phyloP scores from a whole-genome alignment of 2,113 vertebrate genomes.

The Noturus placidus region DNA sequence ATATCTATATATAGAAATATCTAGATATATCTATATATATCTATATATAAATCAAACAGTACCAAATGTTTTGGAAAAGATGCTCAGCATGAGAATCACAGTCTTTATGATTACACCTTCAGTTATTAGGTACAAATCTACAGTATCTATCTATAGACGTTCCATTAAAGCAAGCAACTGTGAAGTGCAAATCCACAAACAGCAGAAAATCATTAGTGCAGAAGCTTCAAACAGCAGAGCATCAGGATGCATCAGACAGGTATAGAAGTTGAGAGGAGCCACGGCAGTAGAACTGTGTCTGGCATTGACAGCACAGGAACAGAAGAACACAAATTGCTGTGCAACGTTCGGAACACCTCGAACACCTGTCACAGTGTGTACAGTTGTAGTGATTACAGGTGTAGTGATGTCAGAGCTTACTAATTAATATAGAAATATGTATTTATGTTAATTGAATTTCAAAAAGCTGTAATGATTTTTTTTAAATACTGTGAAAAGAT shows the following conservation, averaged over 20 bases:
- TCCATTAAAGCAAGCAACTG: background rate
- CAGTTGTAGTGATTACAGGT: no score
- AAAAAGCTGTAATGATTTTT: no score
- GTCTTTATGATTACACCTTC: background rate
- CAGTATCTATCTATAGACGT: background rate
- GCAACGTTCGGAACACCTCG: no score
- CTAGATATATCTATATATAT: no score
- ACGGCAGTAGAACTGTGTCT: no score
- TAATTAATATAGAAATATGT: no score
- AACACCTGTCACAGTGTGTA: no score
- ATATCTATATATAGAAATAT: no score
- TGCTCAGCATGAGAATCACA: background rate
- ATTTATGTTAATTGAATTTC: no score
- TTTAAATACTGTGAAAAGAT: no score
- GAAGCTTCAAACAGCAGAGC: background rate
- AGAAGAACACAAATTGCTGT: background rate
- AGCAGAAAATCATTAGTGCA: background rate
- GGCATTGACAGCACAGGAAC: background rate
- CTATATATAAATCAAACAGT: no score
- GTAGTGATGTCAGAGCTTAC: no score
- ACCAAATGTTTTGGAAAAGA: background rate
- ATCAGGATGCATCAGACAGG: background rate
- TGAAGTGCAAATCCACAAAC: background rate
- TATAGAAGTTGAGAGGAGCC: background rate
- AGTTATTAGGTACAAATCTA: background rate